phyloP scores from a whole-genome alignment of 2,888 invertebrate species.

The Cotesia congregata region DNA sequence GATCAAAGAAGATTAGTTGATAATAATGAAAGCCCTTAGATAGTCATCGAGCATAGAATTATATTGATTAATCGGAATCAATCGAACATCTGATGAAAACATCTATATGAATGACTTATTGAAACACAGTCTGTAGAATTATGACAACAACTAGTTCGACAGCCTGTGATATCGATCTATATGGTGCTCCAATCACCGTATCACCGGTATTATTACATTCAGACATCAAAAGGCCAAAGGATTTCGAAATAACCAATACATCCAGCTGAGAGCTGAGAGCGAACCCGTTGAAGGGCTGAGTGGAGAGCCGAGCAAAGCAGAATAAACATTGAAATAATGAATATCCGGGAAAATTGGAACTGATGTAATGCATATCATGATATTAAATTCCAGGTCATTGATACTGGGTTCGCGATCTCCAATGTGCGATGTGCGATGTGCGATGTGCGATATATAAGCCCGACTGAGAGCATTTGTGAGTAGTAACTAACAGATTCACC shows the following conservation, averaged over 20 bases:
- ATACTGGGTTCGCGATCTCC: background rate
- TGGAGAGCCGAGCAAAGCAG: background rate
- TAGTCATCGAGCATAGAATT: background rate
- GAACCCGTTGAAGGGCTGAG: background rate
- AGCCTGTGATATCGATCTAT: background rate
- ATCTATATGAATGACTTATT: background rate
- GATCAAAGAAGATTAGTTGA: background rate
- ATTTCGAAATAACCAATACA: background rate
- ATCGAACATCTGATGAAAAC: background rate
- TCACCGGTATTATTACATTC: background rate
- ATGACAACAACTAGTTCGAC: background rate
- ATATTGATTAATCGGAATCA: background rate
- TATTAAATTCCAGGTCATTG: background rate
- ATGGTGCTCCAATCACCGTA: background rate
- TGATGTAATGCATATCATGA: background rate
- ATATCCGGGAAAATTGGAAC: background rate
- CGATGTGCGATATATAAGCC: too few species aligned
- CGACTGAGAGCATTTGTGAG: background rate
- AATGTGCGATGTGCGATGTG: background rate
- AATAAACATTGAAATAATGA: background rate
- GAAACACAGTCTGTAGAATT: background rate
- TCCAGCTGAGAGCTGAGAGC: background rate
- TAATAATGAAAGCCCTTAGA: background rate
- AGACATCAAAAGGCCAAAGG: background rate
- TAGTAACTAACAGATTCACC: background rate